Evolutionary conservation across 92 coral and sea anemone genomes (phyloP).

Genomic region (Epizoanthus rinbou): DNA sequence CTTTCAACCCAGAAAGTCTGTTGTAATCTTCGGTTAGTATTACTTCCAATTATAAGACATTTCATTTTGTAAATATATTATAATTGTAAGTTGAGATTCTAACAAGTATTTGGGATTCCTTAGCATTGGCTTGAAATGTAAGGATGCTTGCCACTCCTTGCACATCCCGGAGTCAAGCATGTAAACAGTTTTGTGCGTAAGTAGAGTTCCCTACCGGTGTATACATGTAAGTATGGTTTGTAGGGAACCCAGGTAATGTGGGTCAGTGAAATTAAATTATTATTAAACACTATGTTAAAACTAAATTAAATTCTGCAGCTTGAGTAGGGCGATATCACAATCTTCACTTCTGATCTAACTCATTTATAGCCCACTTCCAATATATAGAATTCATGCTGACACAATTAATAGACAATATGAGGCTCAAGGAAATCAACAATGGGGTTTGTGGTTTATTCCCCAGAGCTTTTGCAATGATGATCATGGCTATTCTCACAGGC

Average conservation of each 20-base stretch:
- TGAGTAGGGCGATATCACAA: background rate
- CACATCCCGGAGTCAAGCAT: constrained; percentile 99
- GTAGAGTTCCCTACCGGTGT: constrained; percentile 65
- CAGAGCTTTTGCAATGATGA: background rate
- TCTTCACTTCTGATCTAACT: background rate
- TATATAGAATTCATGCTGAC: no score
- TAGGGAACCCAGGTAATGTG: constrained; percentile 86
- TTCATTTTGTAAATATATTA: background rate
- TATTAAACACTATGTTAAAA: no score
- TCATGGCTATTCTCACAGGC: no score
- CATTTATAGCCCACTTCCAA: background rate
- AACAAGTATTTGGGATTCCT: constrained; percentile 54
- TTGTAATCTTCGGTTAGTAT: constrained; percentile 67
- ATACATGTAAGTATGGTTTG: constrained; percentile 71
- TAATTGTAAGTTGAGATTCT: constrained; percentile 17
- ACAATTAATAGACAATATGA: no score
- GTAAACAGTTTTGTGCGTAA: constrained; percentile 68
- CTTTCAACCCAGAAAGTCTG: constrained; percentile 21
- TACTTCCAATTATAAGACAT: background rate
- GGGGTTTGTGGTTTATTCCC: background rate
- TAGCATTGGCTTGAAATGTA: constrained; percentile 67
- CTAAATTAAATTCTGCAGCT: background rate
- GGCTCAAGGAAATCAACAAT: background rate
- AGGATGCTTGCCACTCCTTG: constrained; percentile 99
- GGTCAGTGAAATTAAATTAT: background rate